Evolutionary conservation across 2,888 invertebrate genomes (phyloP), one percentile per base, ranked within the genome.

Genomic region (Rhodophaea formosa): DNA sequence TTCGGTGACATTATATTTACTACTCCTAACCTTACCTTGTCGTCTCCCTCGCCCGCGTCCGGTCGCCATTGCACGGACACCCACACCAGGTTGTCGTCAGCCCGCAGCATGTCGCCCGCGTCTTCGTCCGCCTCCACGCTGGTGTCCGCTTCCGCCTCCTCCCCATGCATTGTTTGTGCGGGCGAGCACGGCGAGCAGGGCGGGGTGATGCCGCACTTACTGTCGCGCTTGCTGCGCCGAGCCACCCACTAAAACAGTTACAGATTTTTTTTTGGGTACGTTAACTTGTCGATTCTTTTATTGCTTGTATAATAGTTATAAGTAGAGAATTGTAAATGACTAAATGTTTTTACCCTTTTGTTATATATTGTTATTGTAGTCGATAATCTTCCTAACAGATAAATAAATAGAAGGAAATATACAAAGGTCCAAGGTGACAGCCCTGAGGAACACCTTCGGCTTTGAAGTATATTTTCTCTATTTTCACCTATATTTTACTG

Each of bases 181-280:
- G 94, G 94, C 15, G 94, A 94, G 52, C 95, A 94, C 0, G 94
- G 94, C 14, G 94, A 94, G 53, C 95, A 94, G 5, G 96, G 95
- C 23, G 96, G 96, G 23, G 94, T 88, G 32, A 80, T 85, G 29
- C 86, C 88, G 44, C 92, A 92, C 65, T 78, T 81, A 64, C 82
- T 80, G 64, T 81, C 79, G 8, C 80, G 80, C 61, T 81, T 79
- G 63, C 64, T 64, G 32, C 65, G 62, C 30, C 58, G 58, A 32
- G 58, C 14, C 59, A 64, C 55, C 39, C 42, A 0, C 62, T 56
- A 35, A 0, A 14, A 47, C n/a, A 35, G n/a, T n/a, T n/a, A n/a
- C n/a, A n/a, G n/a, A n/a, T n/a, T n/a, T n/a, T n/a, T n/a, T n/a
- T n/a, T n/a, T n/a, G n/a, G n/a, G n/a, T n/a, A n/a, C n/a, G n/a